These are phyloP conservation scores for Pheosia gnoma DNA, from an alignment of 2,888 invertebrate species.

Conservation along the genomic window DNA sequence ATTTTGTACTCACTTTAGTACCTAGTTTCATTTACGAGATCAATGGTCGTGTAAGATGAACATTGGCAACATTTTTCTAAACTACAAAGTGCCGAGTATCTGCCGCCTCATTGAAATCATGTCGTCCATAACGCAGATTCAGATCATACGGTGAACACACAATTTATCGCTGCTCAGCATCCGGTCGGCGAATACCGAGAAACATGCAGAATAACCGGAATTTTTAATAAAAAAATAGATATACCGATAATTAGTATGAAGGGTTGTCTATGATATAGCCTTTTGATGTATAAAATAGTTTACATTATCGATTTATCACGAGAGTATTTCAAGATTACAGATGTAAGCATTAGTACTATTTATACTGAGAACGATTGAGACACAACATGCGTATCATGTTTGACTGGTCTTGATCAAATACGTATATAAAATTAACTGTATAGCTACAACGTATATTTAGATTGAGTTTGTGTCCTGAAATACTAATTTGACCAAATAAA, in stretches of 20 bases:
- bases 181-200: slow-evolving; percentile 62
- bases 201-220: slow-evolving; percentile 49
- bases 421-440: slow-evolving; percentile 16
- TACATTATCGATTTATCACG: slow-evolving; percentile 61
- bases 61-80: slow-evolving; percentile 8
- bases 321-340: slow-evolving; percentile 54
- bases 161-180: slow-evolving; percentile 61
- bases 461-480: too few species aligned
- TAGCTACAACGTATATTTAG: too few species aligned
- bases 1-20: too few species aligned
- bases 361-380: slow-evolving; percentile 50
- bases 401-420: slow-evolving; percentile 48
- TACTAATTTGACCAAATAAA: too few species aligned
- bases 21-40: too few species aligned
- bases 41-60: too few species aligned
- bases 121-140: slow-evolving; percentile 48
- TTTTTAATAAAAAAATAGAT: slow-evolving; percentile 37
- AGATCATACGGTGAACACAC: slow-evolving; percentile 57
- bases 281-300: slow-evolving; percentile 61
- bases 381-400: slow-evolving; percentile 49
- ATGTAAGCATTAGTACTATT: slow-evolving; percentile 50
- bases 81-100: slow-evolving; percentile 34
- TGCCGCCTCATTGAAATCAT: slow-evolving; percentile 52
- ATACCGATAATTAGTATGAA: slow-evolving; percentile 49
- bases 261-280: slow-evolving; percentile 38